Conservation (phyloP, 2,797 vertebrate species). For the Thaleichthys pacificus region DNA sequence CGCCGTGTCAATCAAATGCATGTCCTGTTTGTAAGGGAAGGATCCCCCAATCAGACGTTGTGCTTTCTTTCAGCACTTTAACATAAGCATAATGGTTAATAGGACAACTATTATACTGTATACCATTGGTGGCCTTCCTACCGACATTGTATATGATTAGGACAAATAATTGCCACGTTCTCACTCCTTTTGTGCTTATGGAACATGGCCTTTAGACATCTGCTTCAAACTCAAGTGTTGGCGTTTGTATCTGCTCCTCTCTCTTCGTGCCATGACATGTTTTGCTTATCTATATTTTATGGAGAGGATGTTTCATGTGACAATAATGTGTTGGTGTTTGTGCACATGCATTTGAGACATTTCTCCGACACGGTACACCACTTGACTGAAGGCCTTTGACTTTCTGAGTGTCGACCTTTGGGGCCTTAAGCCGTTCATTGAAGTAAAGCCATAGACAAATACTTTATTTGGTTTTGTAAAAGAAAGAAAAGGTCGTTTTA, state of each 20-base stretch:
- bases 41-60: too few relatives aligned
- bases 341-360: slow-evolving; percentile 83
- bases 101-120: too few relatives aligned
- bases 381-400: slow-evolving; percentile 77
- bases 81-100: neutral
- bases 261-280: neutral
- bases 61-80: neutral
- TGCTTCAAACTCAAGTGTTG: neutral
- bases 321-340: slow-evolving; percentile 57
- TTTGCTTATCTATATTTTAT: neutral
- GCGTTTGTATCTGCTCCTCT: slow-evolving; percentile 14
- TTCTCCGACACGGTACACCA: slow-evolving; percentile 58
- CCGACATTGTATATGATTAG: neutral
- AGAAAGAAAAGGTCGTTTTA: slow-evolving; percentile 69
- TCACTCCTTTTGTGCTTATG: neutral
- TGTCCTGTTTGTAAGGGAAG: neutral
- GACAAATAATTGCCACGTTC: neutral
- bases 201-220: neutral
- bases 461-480: slow-evolving; percentile 80
- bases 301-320: slow-evolving; percentile 16
- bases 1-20: neutral
- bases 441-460: slow-evolving; percentile 79
- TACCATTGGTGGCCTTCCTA: too few relatives aligned
- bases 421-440: slow-evolving; percentile 38
- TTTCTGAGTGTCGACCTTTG: slow-evolving; percentile 73